phyloP scores from a whole-genome alignment of 23 tunicate genomes.

The Styela clava region DNA sequence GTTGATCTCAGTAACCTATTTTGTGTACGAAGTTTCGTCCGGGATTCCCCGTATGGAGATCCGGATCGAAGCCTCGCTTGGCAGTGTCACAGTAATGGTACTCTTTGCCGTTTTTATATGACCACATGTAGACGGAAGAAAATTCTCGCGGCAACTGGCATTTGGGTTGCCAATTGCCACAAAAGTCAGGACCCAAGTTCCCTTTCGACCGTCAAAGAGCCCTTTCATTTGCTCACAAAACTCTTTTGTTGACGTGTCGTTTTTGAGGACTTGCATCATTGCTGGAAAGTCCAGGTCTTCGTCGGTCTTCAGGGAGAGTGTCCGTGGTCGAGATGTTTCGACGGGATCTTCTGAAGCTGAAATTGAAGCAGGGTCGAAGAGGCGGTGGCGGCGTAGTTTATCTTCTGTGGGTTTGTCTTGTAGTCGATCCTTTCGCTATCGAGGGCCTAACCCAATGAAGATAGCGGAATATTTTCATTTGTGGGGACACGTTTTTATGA shows the following conservation, averaged over 20 bases:
- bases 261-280: not conserved
- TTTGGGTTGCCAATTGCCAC: not conserved
- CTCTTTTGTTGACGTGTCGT: not conserved
- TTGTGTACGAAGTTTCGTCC: not conserved
- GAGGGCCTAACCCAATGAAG: too few species aligned
- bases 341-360: too few species aligned
- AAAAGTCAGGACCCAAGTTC: not conserved
- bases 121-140: not conserved
- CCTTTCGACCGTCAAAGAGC: not conserved
- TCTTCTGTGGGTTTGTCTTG: too few species aligned
- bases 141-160: not conserved
- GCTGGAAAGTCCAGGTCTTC: not conserved
- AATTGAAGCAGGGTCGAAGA: too few species aligned
- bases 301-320: not conserved
- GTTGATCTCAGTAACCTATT: not conserved
- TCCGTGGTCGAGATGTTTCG: too few species aligned
- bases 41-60: not conserved
- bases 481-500: too few species aligned
- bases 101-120: not conserved
- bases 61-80: not conserved
- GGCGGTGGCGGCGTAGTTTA: too few species aligned
- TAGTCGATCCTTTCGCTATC: too few species aligned
- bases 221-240: not conserved
- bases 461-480: too few species aligned
- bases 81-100: not conserved